These are phyloP conservation scores for Myripristis jacobus DNA, from an alignment of 2,797 vertebrate species.

Conservation along the genomic window DNA sequence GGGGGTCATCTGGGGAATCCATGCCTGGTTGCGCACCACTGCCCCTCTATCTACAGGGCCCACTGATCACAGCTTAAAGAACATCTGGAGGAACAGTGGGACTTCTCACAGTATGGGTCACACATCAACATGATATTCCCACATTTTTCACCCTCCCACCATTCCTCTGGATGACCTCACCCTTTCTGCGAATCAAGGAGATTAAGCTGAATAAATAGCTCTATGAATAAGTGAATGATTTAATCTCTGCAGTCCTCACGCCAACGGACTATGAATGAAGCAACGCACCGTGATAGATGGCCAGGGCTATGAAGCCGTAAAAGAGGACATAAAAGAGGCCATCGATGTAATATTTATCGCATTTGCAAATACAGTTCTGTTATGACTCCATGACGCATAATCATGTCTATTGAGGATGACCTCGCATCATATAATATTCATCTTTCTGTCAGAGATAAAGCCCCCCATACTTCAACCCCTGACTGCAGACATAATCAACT, in stretches of 20 bases:
- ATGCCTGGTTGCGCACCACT: constrained; percentile 57
- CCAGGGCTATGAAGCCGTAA: constrained; percentile 36
- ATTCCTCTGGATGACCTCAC: constrained; percentile 22
- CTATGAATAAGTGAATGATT: constrained; percentile 53
- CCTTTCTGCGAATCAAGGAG: constrained; percentile 44
- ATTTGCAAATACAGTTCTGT: constrained; percentile 54
- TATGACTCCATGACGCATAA: constrained; percentile 42
- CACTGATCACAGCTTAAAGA: constrained; percentile 53
- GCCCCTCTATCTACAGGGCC: constrained; percentile 54
- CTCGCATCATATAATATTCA: constrained; percentile 60
- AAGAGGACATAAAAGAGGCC: constrained; percentile 62
- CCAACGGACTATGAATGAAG: constrained; percentile 42
- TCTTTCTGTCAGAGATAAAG: constrained; percentile 48
- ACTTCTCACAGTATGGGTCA: constrained; percentile 25
- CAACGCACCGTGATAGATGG: constrained; percentile 52
- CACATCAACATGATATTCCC: constrained; percentile 27
- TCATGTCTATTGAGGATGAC: constrained; percentile 54
- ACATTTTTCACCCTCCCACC: constrained; percentile 46
- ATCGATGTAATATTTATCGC: constrained; percentile 61
- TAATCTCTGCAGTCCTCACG: constrained; percentile 31
- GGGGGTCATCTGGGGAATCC: constrained; percentile 55
- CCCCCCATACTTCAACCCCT: constrained; percentile 36
- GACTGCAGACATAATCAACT: constrained; percentile 44
- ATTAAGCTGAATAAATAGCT: constrained; percentile 54
- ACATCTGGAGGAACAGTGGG: constrained; percentile 47